Conservation (phyloP, 2,888 invertebrate genomes). For the Perizoma flavofasciatum region DNA sequence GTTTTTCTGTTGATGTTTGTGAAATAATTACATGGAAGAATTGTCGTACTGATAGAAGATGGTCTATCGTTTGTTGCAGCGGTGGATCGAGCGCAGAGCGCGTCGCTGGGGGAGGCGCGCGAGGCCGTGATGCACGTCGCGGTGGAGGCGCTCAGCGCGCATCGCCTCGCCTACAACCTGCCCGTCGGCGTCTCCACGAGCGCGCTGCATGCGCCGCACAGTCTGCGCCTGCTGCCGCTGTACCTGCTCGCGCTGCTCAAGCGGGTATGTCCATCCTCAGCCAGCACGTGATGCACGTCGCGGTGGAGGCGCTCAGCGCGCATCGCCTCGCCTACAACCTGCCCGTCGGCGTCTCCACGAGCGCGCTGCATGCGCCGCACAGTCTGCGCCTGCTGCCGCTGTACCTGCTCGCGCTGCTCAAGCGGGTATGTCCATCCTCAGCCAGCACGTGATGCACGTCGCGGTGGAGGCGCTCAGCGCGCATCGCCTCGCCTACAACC, state of each 20-base stretch:
- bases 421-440: conserved; percentile 63
- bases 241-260: conserved; percentile 95
- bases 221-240: conserved; percentile 92
- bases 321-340: conserved; percentile 83
- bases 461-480: too few relatives aligned
- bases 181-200: conserved; percentile 70
- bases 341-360: conserved; percentile 70
- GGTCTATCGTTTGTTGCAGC: conserved; percentile 77
- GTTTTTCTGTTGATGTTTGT: too few relatives aligned
- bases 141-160: conserved; percentile 88
- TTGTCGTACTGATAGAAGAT: too few relatives aligned
- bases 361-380: conserved; percentile 89
- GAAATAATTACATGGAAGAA: too few relatives aligned
- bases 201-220: conserved; percentile 89
- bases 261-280: conserved; percentile 63
- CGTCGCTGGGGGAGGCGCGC: conserved; percentile 95
- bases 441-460: too few relatives aligned
- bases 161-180: conserved; percentile 83
- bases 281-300: conserved; percentile 98
- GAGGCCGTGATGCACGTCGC: conserved; percentile 98
- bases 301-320: conserved; percentile 89
- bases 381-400: conserved; percentile 93
- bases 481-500: conserved; percentile 85
- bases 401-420: conserved; percentile 94
- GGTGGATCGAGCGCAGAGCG: conserved; percentile 94